Conservation (phyloP, 1,140 invertebrate species). For the Condylostylus longicornis region DNA sequence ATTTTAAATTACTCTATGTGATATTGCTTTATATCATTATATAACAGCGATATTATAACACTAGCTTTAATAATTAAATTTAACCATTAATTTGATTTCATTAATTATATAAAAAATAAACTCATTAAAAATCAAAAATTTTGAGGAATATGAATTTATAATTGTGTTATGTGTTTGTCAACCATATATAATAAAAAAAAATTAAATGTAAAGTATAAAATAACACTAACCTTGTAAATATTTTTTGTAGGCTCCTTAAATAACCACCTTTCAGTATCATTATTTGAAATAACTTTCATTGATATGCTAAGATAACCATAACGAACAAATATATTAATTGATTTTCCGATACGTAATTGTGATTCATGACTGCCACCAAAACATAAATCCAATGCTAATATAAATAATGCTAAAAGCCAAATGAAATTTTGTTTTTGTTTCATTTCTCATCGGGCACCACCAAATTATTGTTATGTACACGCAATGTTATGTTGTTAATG, state of each 20-base stretch:
- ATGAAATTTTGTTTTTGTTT: conserved; percentile 15
- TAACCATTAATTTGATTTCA: background rate
- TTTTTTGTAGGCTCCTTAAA: conserved; percentile 69
- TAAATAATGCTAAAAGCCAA: conserved; percentile 21
- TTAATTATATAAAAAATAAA: background rate
- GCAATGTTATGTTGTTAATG: no score
- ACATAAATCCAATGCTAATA: conserved; percentile 7
- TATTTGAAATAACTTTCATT: conserved; percentile 67
- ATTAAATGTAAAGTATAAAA: no score
- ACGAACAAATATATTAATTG: conserved; percentile 53
- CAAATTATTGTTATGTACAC: no score
- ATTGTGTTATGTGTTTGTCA: no score
- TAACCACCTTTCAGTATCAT: conserved; percentile 64
- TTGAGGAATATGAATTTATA: no score
- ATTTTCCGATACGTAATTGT: conserved; percentile 49
- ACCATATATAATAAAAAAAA: no score
- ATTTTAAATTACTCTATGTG: no score
- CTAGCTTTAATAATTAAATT: no score
- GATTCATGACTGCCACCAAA: conserved; percentile 32
- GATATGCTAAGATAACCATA: conserved; percentile 70
- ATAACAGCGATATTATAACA: no score
- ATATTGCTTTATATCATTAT: no score
- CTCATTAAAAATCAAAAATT: no score
- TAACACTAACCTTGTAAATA: conserved; percentile 43
- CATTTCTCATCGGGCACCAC: conserved; percentile 19